Evolutionary conservation across 2,113 vertebrate species (phyloP), one percentile per base, ranked within the genome.

Genomic region (Tylochromis polylepis): DNA sequence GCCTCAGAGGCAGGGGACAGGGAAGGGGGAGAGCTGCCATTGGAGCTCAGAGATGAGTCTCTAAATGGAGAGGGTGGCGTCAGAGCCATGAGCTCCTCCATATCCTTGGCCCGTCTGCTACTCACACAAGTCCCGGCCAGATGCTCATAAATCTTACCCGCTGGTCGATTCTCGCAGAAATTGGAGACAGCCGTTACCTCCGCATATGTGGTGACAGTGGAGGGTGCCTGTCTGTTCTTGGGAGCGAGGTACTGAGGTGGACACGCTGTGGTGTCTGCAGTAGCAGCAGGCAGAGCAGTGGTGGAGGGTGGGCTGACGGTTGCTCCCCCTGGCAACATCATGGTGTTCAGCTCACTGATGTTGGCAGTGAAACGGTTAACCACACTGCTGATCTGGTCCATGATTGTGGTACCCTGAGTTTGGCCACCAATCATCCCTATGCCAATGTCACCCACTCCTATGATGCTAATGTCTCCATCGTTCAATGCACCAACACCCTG

Each of bases 321-420:
- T 29, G 89, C 78, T 9, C 88, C 95, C 0, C 93, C 94, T 5
- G 98, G 97, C 91, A 98, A 96, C 98, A 99, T 98, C 98, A 99
- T 98, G 92, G 95, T 97, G 95, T 99, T 99, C 87, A 99, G 97
- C 94, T 99, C 98, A 0, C 96, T 99, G 95, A 99, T 99, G 93
- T 99, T 99, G 92, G 98, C 97, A 0, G 98, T 99, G 95, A 99
- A 99, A 22, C 98, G 97, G 55, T 97, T 98, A 55, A 99, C 98
- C 91, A 99, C 98, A 4, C 97, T 97, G 93, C 98, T 99, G 95
- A 99, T 99, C 91, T 99, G 99, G 93, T 99, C 99, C 98, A 99
- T 97, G 87, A 99, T 96, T 18, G 98, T 99, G 34, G 97, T 97
- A 9, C 97, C 97, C 95, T 98, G 98, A 56, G 97, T 96, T 8